phyloP scores from a whole-genome alignment of 2,888 invertebrate genomes.

The Philaethria dido region DNA sequence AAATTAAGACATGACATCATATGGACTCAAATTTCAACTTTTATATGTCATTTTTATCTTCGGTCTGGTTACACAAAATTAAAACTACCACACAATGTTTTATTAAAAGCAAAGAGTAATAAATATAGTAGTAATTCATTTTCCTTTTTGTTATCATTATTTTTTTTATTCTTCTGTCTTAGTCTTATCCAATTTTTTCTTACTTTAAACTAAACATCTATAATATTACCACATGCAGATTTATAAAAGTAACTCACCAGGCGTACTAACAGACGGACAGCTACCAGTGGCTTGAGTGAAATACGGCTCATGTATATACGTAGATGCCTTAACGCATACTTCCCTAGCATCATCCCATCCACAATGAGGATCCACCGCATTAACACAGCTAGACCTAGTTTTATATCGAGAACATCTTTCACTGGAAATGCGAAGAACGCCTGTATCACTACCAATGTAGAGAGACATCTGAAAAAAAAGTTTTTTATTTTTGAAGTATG shows the following conservation, averaged over 20 bases:
- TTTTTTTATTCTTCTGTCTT: too few species aligned
- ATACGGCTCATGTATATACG: slow-evolving; percentile 86
- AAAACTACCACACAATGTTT: too few species aligned
- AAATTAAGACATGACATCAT: too few species aligned
- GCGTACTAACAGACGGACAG: slow-evolving; percentile 47
- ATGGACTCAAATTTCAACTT: too few species aligned
- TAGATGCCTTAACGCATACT: slow-evolving; percentile 86
- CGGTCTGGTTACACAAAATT: too few species aligned
- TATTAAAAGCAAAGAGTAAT: too few species aligned
- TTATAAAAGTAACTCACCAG: slow-evolving; percentile 35
- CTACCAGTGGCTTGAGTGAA: slow-evolving; percentile 89
- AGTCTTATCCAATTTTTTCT: too few species aligned
- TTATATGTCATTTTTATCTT: too few species aligned
- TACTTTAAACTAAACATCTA: too few species aligned
- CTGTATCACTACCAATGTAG: slow-evolving; percentile 88
- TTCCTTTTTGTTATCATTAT: too few species aligned
- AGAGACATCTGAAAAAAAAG: slow-evolving; percentile 85
- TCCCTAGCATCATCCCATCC: slow-evolving; percentile 94
- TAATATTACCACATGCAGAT: too few species aligned
- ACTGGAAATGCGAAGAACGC: slow-evolving; percentile 88
- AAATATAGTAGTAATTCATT: too few species aligned
- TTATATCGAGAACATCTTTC: slow-evolving; percentile 91
- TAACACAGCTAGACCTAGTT: slow-evolving; percentile 88
- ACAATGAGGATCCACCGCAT: slow-evolving; percentile 96
- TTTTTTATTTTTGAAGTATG: not conserved